phyloP scores from a whole-genome alignment of 53 echinoderm and acorn worm species.

The Actinopyga echinites region DNA sequence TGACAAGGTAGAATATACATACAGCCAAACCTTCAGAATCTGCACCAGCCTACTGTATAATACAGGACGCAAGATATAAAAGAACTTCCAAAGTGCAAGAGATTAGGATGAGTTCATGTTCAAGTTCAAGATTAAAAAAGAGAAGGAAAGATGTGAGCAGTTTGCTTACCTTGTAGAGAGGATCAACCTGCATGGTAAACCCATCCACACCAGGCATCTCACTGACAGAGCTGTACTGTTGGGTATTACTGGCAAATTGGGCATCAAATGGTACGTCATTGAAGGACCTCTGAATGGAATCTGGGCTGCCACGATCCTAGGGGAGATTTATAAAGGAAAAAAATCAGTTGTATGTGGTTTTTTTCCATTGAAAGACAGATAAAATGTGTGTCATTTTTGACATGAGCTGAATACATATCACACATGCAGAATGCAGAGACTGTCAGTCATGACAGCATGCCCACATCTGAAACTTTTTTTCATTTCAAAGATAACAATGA shows the following conservation, averaged over 20 bases:
- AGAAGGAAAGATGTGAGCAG: too few relatives aligned
- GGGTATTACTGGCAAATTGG: conserved; percentile 69
- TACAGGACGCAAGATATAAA: too few relatives aligned
- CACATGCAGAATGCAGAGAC: too few relatives aligned
- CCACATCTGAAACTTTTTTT: too few relatives aligned
- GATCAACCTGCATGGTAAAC: conserved; percentile 97
- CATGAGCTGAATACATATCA: background rate
- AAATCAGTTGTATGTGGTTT: background rate
- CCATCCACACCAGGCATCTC: conserved; percentile 99
- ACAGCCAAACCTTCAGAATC: too few relatives aligned
- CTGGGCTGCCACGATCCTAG: conserved; percentile 93
- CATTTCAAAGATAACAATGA: too few relatives aligned
- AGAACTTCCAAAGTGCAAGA: too few relatives aligned
- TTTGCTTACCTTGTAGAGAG: conserved; percentile 81
- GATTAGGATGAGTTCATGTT: too few relatives aligned
- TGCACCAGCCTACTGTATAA: too few relatives aligned
- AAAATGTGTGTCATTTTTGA: background rate
- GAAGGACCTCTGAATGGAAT: conserved; percentile 65
- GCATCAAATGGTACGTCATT: conserved; percentile 96
- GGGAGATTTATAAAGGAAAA: background rate
- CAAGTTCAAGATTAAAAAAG: too few relatives aligned
- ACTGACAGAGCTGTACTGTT: conserved; percentile 67
- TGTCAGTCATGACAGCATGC: too few relatives aligned
- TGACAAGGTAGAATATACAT: too few relatives aligned
- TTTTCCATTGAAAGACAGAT: background rate